A percentile compares a stretch with the other conserved stretches of the same genome.
Conservation (phyloP, 1,140 invertebrate genomes). For the Luehdorfia chinensis region DNA sequence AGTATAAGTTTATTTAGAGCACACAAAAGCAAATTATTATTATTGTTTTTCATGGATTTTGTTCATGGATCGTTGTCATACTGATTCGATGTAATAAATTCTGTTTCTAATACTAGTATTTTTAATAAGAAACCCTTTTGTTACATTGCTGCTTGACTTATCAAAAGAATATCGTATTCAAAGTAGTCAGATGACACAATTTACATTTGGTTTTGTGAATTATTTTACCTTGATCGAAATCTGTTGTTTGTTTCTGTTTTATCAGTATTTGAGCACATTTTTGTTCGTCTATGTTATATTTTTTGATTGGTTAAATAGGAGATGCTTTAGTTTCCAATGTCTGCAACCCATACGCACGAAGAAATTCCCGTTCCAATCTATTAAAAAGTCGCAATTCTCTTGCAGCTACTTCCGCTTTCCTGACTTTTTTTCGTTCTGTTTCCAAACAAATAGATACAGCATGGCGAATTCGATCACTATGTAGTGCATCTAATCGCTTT, state of each 20-base stretch:
- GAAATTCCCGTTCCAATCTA: constrained; percentile 41
- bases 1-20: constrained; percentile 59
- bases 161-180: too few relatives aligned
- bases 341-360: constrained; percentile 34
- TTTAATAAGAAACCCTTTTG: too few relatives aligned
- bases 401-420: constrained; percentile 38
- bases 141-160: too few relatives aligned
- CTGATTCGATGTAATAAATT: constrained; percentile 62
- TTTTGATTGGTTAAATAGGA: too few relatives aligned
- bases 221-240: too few relatives aligned
- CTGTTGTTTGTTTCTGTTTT: too few relatives aligned
- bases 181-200: too few relatives aligned
- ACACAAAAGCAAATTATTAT: constrained; percentile 48
- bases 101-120: constrained; percentile 65
- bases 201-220: too few relatives aligned
- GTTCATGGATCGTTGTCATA: constrained; percentile 58
- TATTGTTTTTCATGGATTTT: constrained; percentile 58
- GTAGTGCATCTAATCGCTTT: constrained; percentile 41
- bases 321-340: too few relatives aligned
- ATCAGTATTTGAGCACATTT: too few relatives aligned
- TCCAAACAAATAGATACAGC: constrained; percentile 39
- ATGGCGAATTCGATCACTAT: constrained; percentile 34
- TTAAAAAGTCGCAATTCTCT: constrained; percentile 48
- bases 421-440: constrained; percentile 36
- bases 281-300: too few relatives aligned